These are phyloP conservation scores for Caloenas nicobarica DNA, from an alignment of 2,113 vertebrate species.

Conservation along the genomic window DNA sequence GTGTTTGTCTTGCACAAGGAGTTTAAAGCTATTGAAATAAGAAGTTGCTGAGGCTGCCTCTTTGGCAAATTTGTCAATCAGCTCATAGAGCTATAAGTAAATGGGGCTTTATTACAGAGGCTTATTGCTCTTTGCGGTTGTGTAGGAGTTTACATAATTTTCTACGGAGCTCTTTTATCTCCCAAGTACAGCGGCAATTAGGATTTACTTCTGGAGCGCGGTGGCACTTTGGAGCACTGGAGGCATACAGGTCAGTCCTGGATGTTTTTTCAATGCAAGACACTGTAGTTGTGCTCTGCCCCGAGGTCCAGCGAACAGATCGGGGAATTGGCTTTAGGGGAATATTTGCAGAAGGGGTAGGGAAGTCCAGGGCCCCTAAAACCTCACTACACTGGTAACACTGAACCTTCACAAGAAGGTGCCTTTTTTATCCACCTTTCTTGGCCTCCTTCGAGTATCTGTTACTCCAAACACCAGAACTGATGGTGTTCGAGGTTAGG, in stretches of 20 bases:
- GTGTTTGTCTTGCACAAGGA: not conserved
- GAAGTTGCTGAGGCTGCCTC: not conserved
- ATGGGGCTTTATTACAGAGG: not conserved
- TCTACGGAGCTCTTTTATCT: constrained; percentile 10
- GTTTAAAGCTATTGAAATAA: constrained; percentile 42
- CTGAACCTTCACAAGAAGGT: not conserved
- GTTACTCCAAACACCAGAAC: not conserved
- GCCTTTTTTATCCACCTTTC: not conserved
- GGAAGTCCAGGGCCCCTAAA: not conserved
- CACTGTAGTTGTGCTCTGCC: rapidly evolving
- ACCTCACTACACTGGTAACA: not conserved
- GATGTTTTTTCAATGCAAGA: not conserved
- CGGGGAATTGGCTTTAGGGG: not conserved
- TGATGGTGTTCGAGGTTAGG: not conserved
- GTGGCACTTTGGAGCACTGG: not conserved
- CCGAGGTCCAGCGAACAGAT: not conserved
- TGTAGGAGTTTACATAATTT: not conserved
- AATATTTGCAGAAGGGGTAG: not conserved
- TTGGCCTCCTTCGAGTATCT: not conserved
- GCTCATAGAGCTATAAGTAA: not conserved
- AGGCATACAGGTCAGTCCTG: rapidly evolving
- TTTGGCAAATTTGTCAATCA: constrained; percentile 41
- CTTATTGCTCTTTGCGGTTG: not conserved
- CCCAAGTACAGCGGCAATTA: not conserved
- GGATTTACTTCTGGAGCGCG: not conserved